Evolutionary conservation across 2,797 vertebrate species (phyloP), one percentile per base, ranked within the genome.

Genomic region (Lacerta agilis): DNA sequence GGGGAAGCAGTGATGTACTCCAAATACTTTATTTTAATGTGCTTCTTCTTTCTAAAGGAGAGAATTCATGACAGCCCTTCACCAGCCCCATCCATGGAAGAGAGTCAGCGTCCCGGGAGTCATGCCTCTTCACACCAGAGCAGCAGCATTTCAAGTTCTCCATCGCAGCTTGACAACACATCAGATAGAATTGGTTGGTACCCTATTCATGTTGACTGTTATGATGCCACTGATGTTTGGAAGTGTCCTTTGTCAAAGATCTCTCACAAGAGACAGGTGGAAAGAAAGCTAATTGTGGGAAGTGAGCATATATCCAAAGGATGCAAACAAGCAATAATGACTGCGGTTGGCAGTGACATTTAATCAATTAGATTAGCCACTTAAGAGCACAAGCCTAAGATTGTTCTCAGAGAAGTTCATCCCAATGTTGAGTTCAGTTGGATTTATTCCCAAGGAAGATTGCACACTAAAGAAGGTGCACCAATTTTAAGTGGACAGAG

Each of bases 81-180:
- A 79, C 97, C 98, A 69, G 96, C 97, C 91, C 98, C 97, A 0
- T 98, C 98, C 85, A 95, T 98, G 55, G 98, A 99, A 85, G 98
- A 98, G 49, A 97, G 95, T 80, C 97, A 97, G 87, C 95, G 94
- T 7, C 97, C 97, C 1, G 97, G 97, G 91, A 98, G 98, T 91
- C 98, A 98, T 72, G 96, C 97, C 1, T 98, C 98, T 91, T 98
- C 98, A 0, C 98, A 98, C 89, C 97, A 97, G 88, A 98, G 98
- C 96, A 98, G 98, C 97, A 98, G 98, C 0, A 96, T 98, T 91
- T 98, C 98, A 95, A 98, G 98, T 96, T 98, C 98, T 3, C 98
- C 98, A 0, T 97, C 96, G 67, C 97, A 97, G 90, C 83, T 97
- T 91, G 97, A 97, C 89, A 97, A 94, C 91, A 96, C 97, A 15